Base-by-base conservation (phyloP, 2,113 vertebrate genomes). In the Ranitomeya imitator region DNA sequence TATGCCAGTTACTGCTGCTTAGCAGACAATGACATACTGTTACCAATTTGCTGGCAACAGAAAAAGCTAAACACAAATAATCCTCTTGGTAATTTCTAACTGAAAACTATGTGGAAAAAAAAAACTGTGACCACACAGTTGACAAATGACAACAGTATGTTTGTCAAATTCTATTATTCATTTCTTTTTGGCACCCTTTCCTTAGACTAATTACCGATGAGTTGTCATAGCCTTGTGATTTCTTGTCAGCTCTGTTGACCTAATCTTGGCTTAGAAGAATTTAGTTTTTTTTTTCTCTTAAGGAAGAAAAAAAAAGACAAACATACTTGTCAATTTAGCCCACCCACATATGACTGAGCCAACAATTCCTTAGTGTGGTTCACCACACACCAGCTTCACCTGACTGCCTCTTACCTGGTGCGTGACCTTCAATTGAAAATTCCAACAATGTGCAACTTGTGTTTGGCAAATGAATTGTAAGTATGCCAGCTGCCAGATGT, bases 401-500 rank as follows among this genome's bases (percentile, higher is more conserved):
- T 92, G 91, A 93, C 91, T 94, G 93, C 90, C 90, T 93, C 92
- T 91, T 93, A 94, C 94, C 95, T 95, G 92, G 91, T 93, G 93
- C 9, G 1, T 93, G 94, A 96, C 93, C 94, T 93, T 94, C 92
- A 91, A 91, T 89, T 92, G 91, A 94, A 90, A 94, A 94, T 93
- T 93, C 92, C 94, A 92, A 90, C 92, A 92, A 92, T 91, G 90
- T 87, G 92, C 92, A 93, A 94, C 93, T 93, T 94, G 93, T 93
- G 93, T 93, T 92, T 95, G 91, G 95, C 93, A 95, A 94, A 93
- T 93, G 93, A 93, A 93, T 94, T 93, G 91, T 92, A 92, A 96
- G 92, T 91, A 86, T 0, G 92, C 93, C 95, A 95, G 94, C 94
- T 96, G 95, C 94, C 94, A 95, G 94, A 95, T 94, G 94, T 95